A percentile compares a stretch with the other conserved stretches of the same genome.
phyloP scores from a whole-genome alignment of 2,888 invertebrate genomes.

The Biston stratarius region DNA sequence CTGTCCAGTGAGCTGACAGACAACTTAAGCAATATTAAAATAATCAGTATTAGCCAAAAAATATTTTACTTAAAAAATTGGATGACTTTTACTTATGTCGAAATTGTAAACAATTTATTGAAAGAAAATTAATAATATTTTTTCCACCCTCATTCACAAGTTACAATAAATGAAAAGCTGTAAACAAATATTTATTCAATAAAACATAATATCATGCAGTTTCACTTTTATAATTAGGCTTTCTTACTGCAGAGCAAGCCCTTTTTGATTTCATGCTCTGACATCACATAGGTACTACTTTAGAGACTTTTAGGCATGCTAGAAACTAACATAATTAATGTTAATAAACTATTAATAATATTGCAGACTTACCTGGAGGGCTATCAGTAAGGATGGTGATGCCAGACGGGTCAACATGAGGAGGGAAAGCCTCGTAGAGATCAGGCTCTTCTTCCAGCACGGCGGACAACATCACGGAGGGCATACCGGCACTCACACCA shows the following conservation, averaged over 20 bases:
- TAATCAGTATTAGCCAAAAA: too few relatives aligned
- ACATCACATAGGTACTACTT: not conserved
- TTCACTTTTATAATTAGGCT: not conserved
- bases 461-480: conserved; percentile 90
- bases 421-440: conserved; percentile 92
- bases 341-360: not conserved
- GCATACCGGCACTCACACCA: conserved; percentile 80
- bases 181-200: not conserved
- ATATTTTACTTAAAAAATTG: too few relatives aligned
- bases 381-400: conserved; percentile 90
- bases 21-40: too few relatives aligned
- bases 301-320: not conserved
- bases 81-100: too few relatives aligned
- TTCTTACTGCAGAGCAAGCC: too few relatives aligned
- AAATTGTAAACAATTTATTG: too few relatives aligned
- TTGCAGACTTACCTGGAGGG: conserved; percentile 77
- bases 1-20: too few relatives aligned
- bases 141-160: not conserved
- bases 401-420: conserved; percentile 93
- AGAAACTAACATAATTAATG: too few relatives aligned
- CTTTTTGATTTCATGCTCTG: too few relatives aligned
- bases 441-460: conserved; percentile 91
- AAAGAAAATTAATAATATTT: too few relatives aligned
- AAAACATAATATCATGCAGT: not conserved
- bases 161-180: not conserved